These are phyloP conservation scores for Callithrix jacchus DNA, from an alignment of 2,113 vertebrate species.

Conservation along the genomic window DNA sequence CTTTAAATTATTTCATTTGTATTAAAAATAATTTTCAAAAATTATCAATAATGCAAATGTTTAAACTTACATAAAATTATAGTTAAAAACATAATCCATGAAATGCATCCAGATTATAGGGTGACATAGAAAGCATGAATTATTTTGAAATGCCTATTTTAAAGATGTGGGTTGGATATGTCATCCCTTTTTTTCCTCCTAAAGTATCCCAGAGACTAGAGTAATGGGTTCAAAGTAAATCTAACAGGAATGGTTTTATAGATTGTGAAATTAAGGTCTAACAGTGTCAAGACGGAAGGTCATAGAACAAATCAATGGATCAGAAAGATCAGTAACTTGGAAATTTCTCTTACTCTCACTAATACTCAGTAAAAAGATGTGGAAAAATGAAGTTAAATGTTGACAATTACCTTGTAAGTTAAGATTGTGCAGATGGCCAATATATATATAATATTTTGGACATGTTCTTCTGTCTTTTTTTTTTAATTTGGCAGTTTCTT, in stretches of 20 bases:
- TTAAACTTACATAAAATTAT: neutral
- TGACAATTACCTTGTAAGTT: neutral
- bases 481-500: neutral
- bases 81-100: neutral
- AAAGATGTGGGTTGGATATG: neutral
- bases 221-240: slow-evolving; percentile 55
- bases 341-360: slow-evolving; percentile 63
- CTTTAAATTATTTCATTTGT: slow-evolving; percentile 17
- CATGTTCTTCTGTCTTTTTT: neutral
- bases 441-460: neutral
- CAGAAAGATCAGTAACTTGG: slow-evolving; percentile 54
- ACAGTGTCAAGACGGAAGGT: slow-evolving; percentile 65
- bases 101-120: neutral
- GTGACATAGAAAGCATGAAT: neutral
- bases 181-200: neutral
- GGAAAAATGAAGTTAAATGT: slow-evolving; percentile 49
- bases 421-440: neutral
- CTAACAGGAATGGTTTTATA: slow-evolving; percentile 64
- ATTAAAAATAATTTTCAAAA: neutral
- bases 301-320: slow-evolving; percentile 62
- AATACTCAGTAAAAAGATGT: slow-evolving; percentile 26
- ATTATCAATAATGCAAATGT: neutral
- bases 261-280: slow-evolving; percentile 67
- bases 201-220: neutral
- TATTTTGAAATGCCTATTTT: neutral